These are phyloP conservation scores for Callipepla squamata DNA, from an alignment of 2,113 vertebrate genomes.

Conservation along the genomic window DNA sequence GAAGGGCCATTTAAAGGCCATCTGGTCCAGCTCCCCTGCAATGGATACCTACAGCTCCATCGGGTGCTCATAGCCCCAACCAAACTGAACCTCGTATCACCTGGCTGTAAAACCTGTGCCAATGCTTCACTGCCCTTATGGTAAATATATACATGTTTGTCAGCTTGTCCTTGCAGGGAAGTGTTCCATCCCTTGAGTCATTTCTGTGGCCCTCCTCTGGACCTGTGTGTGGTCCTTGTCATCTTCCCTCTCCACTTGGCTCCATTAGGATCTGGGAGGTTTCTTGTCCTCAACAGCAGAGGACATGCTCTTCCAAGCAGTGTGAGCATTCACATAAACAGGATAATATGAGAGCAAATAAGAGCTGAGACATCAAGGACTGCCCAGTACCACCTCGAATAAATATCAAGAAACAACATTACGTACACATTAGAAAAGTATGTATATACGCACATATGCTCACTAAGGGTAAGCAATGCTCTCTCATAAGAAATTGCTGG, in stretches of 20 bases:
- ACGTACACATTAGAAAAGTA: neutral
- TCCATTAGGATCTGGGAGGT: neutral
- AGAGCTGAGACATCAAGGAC: fast-evolving
- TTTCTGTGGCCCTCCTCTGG: too few relatives aligned
- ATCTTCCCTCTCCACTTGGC: fast-evolving
- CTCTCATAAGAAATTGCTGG: neutral
- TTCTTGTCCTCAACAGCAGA: neutral
- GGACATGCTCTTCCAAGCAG: fast-evolving
- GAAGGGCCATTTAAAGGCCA: too few relatives aligned
- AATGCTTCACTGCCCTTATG: too few relatives aligned
- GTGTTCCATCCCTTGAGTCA: too few relatives aligned
- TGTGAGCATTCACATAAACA: neutral
- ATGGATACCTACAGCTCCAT: too few relatives aligned
- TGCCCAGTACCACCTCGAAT: neutral
- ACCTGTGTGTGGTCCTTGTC: too few relatives aligned
- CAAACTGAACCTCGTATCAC: too few relatives aligned
- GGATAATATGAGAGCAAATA: neutral
- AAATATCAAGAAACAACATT: neutral
- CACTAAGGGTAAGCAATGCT: neutral
- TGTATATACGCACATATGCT: neutral
- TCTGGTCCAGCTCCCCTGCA: too few relatives aligned
- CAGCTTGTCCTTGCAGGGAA: too few relatives aligned
- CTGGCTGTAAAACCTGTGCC: too few relatives aligned
- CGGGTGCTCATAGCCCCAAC: too few relatives aligned
- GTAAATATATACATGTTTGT: too few relatives aligned